phyloP scores from a whole-genome alignment of 2,797 vertebrate genomes.

The Astyanax mexicanus region DNA sequence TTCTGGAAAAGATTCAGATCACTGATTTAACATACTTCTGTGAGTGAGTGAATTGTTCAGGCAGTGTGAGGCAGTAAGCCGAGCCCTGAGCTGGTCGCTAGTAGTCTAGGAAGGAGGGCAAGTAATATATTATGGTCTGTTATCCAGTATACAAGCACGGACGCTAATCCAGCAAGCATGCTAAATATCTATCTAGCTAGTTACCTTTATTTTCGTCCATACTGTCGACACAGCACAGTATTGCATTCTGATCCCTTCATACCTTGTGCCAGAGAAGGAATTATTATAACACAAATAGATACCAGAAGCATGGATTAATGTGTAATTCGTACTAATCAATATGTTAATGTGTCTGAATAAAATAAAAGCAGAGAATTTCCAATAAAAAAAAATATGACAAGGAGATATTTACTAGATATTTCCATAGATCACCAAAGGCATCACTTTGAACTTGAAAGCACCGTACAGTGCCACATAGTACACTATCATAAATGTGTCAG shows the following conservation, averaged over 20 bases:
- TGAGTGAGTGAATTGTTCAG: too few relatives aligned
- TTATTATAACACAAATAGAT: constrained; percentile 29
- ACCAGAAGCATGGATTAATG: constrained; percentile 43
- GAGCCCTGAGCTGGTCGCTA: too few relatives aligned
- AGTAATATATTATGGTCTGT: too few relatives aligned
- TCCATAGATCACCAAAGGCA: background rate
- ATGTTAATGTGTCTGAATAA: constrained; percentile 49
- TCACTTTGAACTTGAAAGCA: background rate
- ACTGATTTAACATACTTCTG: too few relatives aligned
- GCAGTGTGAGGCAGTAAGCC: too few relatives aligned
- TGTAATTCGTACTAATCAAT: constrained; percentile 46
- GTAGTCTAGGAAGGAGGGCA: too few relatives aligned
- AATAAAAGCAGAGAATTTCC: constrained; percentile 43
- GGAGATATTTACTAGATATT: background rate
- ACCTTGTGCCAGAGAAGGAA: constrained; percentile 35
- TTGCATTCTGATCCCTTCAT: constrained; percentile 24
- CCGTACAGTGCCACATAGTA: background rate
- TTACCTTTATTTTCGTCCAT: too few relatives aligned
- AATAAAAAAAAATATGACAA: constrained; percentile 12
- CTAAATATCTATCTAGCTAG: too few relatives aligned
- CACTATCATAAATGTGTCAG: background rate
- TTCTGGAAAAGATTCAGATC: too few relatives aligned
- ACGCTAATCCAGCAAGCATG: too few relatives aligned
- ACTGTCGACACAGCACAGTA: too few relatives aligned
- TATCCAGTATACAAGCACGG: too few relatives aligned